These are phyloP conservation scores for Gadus macrocephalus DNA, from an alignment of 2,113 vertebrate species.

Conservation along the genomic window DNA sequence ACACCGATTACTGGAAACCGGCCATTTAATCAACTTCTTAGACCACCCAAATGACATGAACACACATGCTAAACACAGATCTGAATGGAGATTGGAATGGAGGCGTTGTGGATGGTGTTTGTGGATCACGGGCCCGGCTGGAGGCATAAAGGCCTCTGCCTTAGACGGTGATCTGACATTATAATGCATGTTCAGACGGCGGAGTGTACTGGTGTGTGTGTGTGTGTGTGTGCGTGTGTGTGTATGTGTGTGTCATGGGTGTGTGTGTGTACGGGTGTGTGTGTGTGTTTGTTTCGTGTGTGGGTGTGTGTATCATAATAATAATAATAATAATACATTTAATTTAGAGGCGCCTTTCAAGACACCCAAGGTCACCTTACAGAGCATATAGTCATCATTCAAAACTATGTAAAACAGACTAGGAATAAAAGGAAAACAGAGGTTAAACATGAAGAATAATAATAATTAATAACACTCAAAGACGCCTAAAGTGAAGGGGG, in stretches of 20 bases:
- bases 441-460: too few species aligned
- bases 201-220: conserved; percentile 16
- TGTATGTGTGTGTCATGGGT: conserved; percentile 6
- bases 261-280: not conserved
- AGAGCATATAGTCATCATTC: too few species aligned
- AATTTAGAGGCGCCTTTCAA: too few species aligned
- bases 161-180: conserved; percentile 68
- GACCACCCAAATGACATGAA: conserved; percentile 61
- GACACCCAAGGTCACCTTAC: too few species aligned
- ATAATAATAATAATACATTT: too few species aligned
- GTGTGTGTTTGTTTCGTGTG: conserved; percentile 12
- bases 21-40: conserved; percentile 43
- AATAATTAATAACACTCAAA: too few species aligned
- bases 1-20: conserved; percentile 51
- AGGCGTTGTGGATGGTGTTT: conserved; percentile 33
- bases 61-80: conserved; percentile 60
- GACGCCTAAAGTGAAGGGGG: too few species aligned
- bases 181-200: conserved; percentile 64
- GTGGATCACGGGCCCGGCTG: conserved; percentile 40
- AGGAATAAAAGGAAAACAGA: too few species aligned
- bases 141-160: conserved; percentile 42
- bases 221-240: conserved; percentile 12
- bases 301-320: not conserved
- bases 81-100: conserved; percentile 56
- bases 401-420: too few species aligned